Percentiles rank a stretch among this genome's conserved stretches.
phyloP scores from a whole-genome alignment of 1,140 invertebrate genomes.

The Drosophila nasuta region DNA sequence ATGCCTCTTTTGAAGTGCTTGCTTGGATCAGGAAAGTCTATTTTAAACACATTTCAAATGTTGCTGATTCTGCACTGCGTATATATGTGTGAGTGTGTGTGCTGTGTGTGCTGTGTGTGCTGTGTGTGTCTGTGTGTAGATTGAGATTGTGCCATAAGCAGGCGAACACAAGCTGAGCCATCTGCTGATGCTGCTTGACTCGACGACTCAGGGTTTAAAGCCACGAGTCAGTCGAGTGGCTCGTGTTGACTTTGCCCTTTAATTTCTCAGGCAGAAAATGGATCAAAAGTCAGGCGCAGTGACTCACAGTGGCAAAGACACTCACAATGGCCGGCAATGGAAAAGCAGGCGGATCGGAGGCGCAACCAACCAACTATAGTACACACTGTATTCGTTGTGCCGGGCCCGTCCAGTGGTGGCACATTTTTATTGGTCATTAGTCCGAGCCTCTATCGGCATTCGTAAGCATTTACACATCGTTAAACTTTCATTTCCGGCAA shows the following conservation, averaged over 20 bases:
- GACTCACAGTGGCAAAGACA: neutral
- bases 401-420: conserved; percentile 45
- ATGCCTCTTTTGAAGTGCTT: conserved; percentile 43
- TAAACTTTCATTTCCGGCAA: conserved; percentile 84
- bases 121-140: neutral
- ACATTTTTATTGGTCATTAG: conserved; percentile 84
- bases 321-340: neutral
- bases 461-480: conserved; percentile 83
- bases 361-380: conserved; percentile 2
- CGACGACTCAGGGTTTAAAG: conserved; percentile 19
- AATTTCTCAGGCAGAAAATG: conserved; percentile 72
- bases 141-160: conserved; percentile 38
- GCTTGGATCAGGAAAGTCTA: conserved; percentile 29
- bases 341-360: conserved; percentile 11
- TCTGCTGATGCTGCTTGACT: conserved; percentile 18
- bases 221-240: conserved; percentile 13
- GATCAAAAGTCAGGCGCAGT: conserved; percentile 67
- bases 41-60: conserved; percentile 54
- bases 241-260: conserved; percentile 45
- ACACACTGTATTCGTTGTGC: conserved; percentile 7
- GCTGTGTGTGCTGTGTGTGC: neutral
- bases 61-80: conserved; percentile 34
- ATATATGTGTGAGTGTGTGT: conserved; percentile 21
- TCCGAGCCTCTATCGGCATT: conserved; percentile 80
- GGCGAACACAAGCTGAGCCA: conserved; percentile 8